Base-by-base conservation (phyloP, 1,140 invertebrate genomes). In the Teleopsis dalmanni region DNA sequence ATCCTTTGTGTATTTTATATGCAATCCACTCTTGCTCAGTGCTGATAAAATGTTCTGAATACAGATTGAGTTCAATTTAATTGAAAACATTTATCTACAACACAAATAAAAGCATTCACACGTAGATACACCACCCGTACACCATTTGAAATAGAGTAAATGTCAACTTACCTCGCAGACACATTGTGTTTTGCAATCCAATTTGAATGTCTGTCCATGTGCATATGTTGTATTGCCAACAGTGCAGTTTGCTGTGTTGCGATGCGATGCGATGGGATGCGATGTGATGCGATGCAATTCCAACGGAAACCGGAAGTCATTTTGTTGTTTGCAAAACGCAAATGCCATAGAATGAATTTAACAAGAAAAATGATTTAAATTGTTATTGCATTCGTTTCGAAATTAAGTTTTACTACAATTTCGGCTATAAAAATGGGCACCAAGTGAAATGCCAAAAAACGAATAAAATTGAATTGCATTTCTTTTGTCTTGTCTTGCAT, bases 181-280 rank as follows among this genome's bases (percentile, higher is more conserved):
- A 66, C 82, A 85, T 62, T 81, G 77, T 31, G 79, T 81, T 38
- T 78, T 72, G 65, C 82, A 84, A 66, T 83, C 80, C 50, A 78
- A 73, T 51, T 76, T 74, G 62, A 84, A 84, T 50, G 78, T 76
- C 56, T 81, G 76, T 27, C 81, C 81, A 67, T 84, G 80, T 45
- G 75, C 65, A 70, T 81, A 83, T 27, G 73, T 76, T 48, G 67
- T 70, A 52, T 81, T 79, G 49, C 78, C 74, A 31, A 83, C 79
- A n/a, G 70, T 62, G 57, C 78, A 80, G 60, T 66, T 68, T 52
- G 62, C 67, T 71, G 55, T 22, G 25, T 16, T 1, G 8, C 13
- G 13, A 21, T 6, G 3, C 14, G 22, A 18, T 19, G 10, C 8
- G 14, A 36, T n/a, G n/a, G n/a, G 61, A 63, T 70, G 54, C 16